Evolutionary conservation across 2,797 vertebrate genomes (phyloP).

Genomic region (Siniperca undulata): DNA sequence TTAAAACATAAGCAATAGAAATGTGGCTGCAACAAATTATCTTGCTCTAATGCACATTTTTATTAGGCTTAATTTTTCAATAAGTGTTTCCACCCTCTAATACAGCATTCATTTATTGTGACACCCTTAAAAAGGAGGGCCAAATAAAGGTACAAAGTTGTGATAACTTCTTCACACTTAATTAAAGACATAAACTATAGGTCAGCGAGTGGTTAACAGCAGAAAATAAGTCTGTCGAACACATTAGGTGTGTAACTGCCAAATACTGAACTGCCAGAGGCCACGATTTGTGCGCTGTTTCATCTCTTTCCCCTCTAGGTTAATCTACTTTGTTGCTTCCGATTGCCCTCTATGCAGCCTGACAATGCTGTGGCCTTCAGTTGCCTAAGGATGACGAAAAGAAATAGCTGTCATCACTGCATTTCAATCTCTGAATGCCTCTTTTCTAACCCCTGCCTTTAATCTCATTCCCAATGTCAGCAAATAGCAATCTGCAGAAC

Average conservation of each 20-base stretch:
- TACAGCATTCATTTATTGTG: slow-evolving; percentile 39
- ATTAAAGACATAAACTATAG: slow-evolving; percentile 71
- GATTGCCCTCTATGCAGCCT: slow-evolving; percentile 53
- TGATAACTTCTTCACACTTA: slow-evolving; percentile 70
- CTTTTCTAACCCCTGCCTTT: slow-evolving; percentile 66
- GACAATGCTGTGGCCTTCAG: slow-evolving; percentile 67
- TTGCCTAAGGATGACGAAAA: slow-evolving; percentile 69
- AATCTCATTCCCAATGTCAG: slow-evolving; percentile 83
- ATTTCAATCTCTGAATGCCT: slow-evolving; percentile 77
- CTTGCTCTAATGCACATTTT: slow-evolving; percentile 55
- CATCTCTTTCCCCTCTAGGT: slow-evolving; percentile 65
- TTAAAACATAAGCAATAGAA: slow-evolving; percentile 27
- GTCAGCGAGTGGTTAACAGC: slow-evolving; percentile 55
- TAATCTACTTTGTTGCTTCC: slow-evolving; percentile 69
- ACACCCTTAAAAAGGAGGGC: slow-evolving; percentile 48
- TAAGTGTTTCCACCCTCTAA: background rate
- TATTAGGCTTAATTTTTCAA: slow-evolving; percentile 34
- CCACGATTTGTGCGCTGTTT: slow-evolving; percentile 59
- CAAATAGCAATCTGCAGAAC: slow-evolving; percentile 79
- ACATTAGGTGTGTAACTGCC: slow-evolving; percentile 61
- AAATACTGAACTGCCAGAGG: slow-evolving; percentile 60
- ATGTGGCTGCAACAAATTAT: slow-evolving; percentile 43
- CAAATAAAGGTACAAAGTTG: slow-evolving; percentile 57
- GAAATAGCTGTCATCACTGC: slow-evolving; percentile 75
- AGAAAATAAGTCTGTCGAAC: slow-evolving; percentile 56